Evolutionary conservation across 2,113 vertebrate genomes (phyloP).

Genomic region (Neolamprologus hecqui): DNA sequence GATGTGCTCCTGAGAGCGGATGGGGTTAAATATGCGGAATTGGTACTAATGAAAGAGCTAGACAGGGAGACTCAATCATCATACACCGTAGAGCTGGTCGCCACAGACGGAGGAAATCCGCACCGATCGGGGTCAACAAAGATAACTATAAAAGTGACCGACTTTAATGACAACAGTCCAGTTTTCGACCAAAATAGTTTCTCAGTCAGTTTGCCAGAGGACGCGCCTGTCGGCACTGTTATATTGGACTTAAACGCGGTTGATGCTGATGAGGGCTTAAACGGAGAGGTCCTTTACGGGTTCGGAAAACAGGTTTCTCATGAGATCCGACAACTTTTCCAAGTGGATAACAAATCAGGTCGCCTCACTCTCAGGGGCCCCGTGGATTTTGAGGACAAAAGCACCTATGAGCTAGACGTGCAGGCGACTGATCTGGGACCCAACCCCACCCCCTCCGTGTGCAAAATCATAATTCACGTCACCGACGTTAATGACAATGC

Average conservation of each 20-base stretch:
- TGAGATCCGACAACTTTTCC: conserved; percentile 84
- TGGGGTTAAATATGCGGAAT: conserved; percentile 87
- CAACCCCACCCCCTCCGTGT: conserved; percentile 80
- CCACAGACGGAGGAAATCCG: conserved; percentile 84
- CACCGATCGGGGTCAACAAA: conserved; percentile 79
- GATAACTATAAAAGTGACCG: conserved; percentile 82
- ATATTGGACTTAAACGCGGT: conserved; percentile 82
- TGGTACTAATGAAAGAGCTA: conserved; percentile 88
- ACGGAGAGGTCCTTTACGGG: conserved; percentile 85
- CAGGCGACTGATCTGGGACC: conserved; percentile 85
- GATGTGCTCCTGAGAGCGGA: conserved; percentile 87
- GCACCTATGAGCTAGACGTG: conserved; percentile 87
- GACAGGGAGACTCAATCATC: conserved; percentile 85
- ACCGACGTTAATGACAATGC: conserved; percentile 92
- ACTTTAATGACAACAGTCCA: conserved; percentile 92
- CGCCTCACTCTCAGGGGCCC: conserved; percentile 78
- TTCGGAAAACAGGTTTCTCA: conserved; percentile 83
- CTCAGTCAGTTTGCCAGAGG: conserved; percentile 83
- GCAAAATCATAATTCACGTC: conserved; percentile 86
- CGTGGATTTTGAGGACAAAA: conserved; percentile 86
- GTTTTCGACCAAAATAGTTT: conserved; percentile 83
- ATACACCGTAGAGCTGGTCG: conserved; percentile 83
- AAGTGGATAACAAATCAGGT: conserved; percentile 81
- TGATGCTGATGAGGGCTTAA: conserved; percentile 86
- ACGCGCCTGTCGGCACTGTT: conserved; percentile 76